Percentiles rank a stretch among this genome's conserved stretches.
Conservation (phyloP, 2,797 vertebrate genomes). For the Nyctalus aviator region DNA sequence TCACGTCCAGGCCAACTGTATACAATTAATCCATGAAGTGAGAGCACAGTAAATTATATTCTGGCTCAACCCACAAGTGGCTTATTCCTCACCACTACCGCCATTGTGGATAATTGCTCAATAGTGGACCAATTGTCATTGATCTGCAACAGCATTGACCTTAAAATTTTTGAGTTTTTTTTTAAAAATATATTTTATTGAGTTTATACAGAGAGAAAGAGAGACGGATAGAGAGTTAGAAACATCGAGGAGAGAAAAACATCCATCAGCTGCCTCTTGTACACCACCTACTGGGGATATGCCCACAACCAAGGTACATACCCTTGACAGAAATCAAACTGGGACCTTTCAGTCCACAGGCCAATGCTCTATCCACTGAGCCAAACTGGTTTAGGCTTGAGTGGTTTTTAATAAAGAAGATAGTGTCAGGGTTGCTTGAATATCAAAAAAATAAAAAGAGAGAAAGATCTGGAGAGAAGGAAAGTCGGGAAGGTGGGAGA, state of each 20-base stretch:
- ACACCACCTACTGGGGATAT: too few species aligned
- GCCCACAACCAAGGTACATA: too few species aligned
- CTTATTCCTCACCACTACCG: not conserved
- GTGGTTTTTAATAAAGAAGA: conserved; percentile 42
- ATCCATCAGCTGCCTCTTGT: too few species aligned
- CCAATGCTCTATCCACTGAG: too few species aligned
- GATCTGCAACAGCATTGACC: not conserved
- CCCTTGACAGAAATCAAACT: too few species aligned
- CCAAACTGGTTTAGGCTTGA: not conserved
- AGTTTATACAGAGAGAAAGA: too few species aligned
- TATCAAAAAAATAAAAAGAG: not conserved
- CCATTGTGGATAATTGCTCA: conserved; percentile 43
- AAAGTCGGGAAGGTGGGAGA: not conserved
- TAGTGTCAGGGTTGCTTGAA: not conserved
- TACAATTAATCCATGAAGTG: conserved; percentile 14
- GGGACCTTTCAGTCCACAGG: too few species aligned
- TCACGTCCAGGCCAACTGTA: not conserved
- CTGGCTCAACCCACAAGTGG: conserved; percentile 28
- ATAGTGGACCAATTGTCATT: not conserved
- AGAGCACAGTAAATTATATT: not conserved
- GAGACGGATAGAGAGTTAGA: too few species aligned
- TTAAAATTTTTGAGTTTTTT: not conserved
- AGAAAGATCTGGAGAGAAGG: not conserved
- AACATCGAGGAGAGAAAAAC: too few species aligned
- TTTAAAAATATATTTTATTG: too few species aligned